Conservation (phyloP, 2,888 invertebrate species). For the Congeria kusceri region DNA sequence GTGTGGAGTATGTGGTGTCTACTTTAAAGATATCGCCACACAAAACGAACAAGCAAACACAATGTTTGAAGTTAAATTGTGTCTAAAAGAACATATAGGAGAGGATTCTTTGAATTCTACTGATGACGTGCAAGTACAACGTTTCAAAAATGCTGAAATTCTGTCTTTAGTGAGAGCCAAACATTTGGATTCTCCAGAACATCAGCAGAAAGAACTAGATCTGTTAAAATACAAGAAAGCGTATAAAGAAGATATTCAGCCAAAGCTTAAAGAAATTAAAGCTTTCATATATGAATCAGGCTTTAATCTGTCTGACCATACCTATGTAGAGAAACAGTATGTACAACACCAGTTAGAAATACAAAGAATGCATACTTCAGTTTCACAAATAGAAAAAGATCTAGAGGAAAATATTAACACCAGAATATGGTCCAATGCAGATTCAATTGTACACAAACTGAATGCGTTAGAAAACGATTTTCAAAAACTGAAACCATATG, state of each 20-base stretch:
- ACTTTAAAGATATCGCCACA: slow-evolving; percentile 39
- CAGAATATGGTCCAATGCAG: slow-evolving; percentile 17
- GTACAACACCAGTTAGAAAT: slow-evolving; percentile 20
- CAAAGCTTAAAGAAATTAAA: slow-evolving; percentile 24
- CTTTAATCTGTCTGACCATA: slow-evolving; percentile 21
- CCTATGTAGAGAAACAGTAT: slow-evolving; percentile 28
- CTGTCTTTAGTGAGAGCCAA: background rate
- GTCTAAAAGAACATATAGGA: no score
- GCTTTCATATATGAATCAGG: slow-evolving; percentile 33
- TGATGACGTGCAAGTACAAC: no score
- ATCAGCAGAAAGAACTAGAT: slow-evolving; percentile 31
- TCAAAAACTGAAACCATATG: slow-evolving; percentile 23
- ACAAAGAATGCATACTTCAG: slow-evolving; percentile 6
- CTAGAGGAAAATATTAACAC: slow-evolving; percentile 16
- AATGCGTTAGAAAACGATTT: slow-evolving; percentile 32
- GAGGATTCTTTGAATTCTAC: no score
- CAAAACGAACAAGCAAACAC: background rate
- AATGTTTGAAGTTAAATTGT: background rate
- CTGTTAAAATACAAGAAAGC: slow-evolving; percentile 23
- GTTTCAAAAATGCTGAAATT: no score
- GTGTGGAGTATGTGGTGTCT: slow-evolving; percentile 67
- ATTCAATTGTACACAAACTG: slow-evolving; percentile 23
- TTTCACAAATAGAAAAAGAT: slow-evolving; percentile 17
- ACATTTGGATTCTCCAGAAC: background rate
- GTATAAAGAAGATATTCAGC: slow-evolving; percentile 26